A percentile compares a stretch with the other conserved stretches of the same genome.
phyloP scores from a whole-genome alignment of 2,888 invertebrate species.

The Brachypterus glaber region DNA sequence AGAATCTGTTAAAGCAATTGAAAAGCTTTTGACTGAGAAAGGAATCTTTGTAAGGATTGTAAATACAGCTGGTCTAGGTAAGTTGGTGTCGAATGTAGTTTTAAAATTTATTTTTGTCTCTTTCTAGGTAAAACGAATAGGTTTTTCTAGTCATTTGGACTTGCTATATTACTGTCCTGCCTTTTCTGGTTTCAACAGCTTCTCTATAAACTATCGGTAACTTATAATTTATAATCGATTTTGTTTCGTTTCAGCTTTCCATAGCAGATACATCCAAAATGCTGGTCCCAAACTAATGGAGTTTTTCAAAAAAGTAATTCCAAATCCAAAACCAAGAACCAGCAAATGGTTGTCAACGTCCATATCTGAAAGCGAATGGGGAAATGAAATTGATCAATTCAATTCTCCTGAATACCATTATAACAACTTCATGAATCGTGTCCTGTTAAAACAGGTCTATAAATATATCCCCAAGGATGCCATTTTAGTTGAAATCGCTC shows the following conservation, averaged over 20 bases:
- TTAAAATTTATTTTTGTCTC: too few species aligned
- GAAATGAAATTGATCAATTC: slow-evolving; percentile 48
- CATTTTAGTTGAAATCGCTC: slow-evolving; percentile 74
- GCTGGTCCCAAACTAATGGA: slow-evolving; percentile 51
- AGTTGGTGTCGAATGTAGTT: too few species aligned
- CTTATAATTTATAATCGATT: too few species aligned
- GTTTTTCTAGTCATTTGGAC: too few species aligned
- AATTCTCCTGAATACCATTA: slow-evolving; percentile 81
- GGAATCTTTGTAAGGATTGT: slow-evolving; percentile 70
- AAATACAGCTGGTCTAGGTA: slow-evolving; percentile 68
- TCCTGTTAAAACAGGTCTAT: slow-evolving; percentile 68
- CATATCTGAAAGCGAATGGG: slow-evolving; percentile 50
- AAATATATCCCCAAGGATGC: slow-evolving; percentile 69
- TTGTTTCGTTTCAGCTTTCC: too few species aligned
- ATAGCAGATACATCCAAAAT: slow-evolving; percentile 65
- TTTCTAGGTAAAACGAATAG: too few species aligned
- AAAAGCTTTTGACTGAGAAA: slow-evolving; percentile 53
- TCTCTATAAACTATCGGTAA: too few species aligned
- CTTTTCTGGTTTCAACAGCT: too few species aligned
- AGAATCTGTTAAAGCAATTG: slow-evolving; percentile 55
- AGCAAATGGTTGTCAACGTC: slow-evolving; percentile 80
- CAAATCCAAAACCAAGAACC: slow-evolving; percentile 56
- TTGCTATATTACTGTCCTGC: too few species aligned
- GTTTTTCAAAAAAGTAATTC: slow-evolving; percentile 55
- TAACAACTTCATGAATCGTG: slow-evolving; percentile 64